These are phyloP conservation scores for Napeogenes sylphis DNA, from an alignment of 2,888 invertebrate species.

Conservation along the genomic window DNA sequence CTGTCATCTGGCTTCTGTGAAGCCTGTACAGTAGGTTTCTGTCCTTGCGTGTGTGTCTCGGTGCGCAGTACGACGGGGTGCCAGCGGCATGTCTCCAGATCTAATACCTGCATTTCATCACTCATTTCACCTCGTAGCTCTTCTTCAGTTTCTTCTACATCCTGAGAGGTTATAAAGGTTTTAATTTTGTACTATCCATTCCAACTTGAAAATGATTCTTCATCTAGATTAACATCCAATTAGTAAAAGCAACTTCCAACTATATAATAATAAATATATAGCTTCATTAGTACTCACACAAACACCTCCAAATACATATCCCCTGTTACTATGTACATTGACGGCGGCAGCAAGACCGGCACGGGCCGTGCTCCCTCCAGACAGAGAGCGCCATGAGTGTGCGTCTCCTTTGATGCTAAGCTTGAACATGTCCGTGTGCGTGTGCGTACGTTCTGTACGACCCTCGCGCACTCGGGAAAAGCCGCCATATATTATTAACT, in stretches of 20 bases:
- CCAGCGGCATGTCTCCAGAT: slow-evolving; percentile 87
- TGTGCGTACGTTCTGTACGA: slow-evolving; percentile 56
- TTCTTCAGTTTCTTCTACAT: slow-evolving; percentile 90
- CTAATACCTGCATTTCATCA: slow-evolving; percentile 86
- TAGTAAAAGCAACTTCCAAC: no score
- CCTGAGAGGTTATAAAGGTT: slow-evolving; percentile 53
- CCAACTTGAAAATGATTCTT: no score
- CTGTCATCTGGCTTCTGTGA: slow-evolving; percentile 36
- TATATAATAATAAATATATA: no score
- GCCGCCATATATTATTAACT: slow-evolving; percentile 69
- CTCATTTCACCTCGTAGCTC: slow-evolving; percentile 87
- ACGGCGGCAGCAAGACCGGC: slow-evolving; percentile 82
- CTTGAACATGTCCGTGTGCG: slow-evolving; percentile 68
- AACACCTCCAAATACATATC: slow-evolving; percentile 92
- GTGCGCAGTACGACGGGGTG: slow-evolving; percentile 71
- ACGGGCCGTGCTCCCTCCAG: slow-evolving; percentile 77
- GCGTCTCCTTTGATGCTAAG: slow-evolving; percentile 67
- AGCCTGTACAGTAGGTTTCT: slow-evolving; percentile 14
- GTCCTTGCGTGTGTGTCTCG: slow-evolving; percentile 36
- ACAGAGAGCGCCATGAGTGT: slow-evolving; percentile 50
- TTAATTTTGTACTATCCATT: background rate
- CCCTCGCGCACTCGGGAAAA: slow-evolving; percentile 67
- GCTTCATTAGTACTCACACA: slow-evolving; percentile 50
- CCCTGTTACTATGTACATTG: slow-evolving; percentile 79
- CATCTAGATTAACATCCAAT: no score